These are phyloP conservation scores for Tympanuchus pallidicinctus DNA, from an alignment of 2,113 vertebrate genomes.

Conservation along the genomic window DNA sequence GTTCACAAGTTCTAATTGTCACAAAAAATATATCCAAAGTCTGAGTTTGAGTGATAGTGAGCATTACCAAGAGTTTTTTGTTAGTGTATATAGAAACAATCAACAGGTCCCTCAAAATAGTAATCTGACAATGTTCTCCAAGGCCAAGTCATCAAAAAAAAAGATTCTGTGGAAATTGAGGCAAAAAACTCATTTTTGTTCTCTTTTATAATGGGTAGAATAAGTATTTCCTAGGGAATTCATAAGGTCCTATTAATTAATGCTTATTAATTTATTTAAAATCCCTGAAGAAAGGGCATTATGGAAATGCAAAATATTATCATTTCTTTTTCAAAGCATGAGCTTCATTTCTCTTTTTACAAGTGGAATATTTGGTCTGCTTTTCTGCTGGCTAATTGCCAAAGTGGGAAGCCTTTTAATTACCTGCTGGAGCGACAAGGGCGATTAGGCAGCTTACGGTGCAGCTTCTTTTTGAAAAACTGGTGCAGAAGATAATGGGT, in stretches of 20 bases:
- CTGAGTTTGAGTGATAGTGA: background rate
- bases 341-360: background rate
- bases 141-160: background rate
- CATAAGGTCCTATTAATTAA: constrained; percentile 35
- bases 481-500: background rate
- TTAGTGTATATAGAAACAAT: background rate
- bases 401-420: constrained; percentile 57
- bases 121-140: background rate
- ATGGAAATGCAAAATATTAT: constrained; percentile 5
- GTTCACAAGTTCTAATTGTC: background rate
- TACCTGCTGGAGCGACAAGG: constrained; percentile 38
- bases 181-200: background rate
- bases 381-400: constrained; percentile 38
- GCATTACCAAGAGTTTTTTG: background rate
- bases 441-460: constrained; percentile 40
- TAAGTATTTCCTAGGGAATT: background rate
- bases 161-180: background rate
- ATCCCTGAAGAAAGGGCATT: background rate
- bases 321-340: background rate
- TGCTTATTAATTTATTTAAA: constrained; percentile 24
- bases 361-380: background rate
- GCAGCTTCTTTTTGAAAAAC: constrained; percentile 15
- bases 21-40: background rate
- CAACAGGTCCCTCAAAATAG: background rate
- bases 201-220: background rate